phyloP scores from a whole-genome alignment of 1,140 invertebrate species.

The Drosophila lini region DNA sequence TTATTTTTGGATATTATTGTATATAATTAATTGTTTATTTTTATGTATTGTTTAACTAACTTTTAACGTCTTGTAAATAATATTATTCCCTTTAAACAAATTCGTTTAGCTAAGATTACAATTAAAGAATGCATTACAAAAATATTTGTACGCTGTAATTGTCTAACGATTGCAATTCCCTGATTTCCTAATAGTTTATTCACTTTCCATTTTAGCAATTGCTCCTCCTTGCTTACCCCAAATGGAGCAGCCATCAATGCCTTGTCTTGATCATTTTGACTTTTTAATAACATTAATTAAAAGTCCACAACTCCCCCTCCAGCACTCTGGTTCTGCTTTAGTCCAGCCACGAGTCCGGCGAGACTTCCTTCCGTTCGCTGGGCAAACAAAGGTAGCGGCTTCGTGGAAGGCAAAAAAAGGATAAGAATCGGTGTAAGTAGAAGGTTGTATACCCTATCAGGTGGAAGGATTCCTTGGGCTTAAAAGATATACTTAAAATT shows the following conservation, averaged over 20 bases:
- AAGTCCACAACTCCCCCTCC: conserved; percentile 28
- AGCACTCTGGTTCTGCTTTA: not conserved
- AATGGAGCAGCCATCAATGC: conserved; percentile 6
- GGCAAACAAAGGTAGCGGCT: conserved; percentile 58
- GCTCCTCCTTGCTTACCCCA: not conserved
- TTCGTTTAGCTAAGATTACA: not conserved
- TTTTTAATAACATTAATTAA: conserved; percentile 68
- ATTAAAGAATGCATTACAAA: not conserved
- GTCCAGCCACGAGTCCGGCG: not conserved
- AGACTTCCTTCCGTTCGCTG: not conserved
- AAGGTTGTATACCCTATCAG: not conserved
- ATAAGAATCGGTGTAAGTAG: not conserved
- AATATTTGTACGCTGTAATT: too few relatives aligned
- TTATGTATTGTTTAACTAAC: too few relatives aligned
- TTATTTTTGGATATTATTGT: too few relatives aligned
- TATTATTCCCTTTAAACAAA: too few relatives aligned
- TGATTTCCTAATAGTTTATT: conserved; percentile 5
- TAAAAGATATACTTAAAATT: too few relatives aligned
- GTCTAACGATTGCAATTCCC: not conserved
- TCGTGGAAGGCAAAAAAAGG: conserved; percentile 33
- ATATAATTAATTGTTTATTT: too few relatives aligned
- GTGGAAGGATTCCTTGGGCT: not conserved
- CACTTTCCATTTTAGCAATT: not conserved
- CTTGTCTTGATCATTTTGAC: conserved; percentile 55
- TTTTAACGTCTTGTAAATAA: too few relatives aligned